Evolutionary conservation across 2,113 vertebrate genomes (phyloP), one percentile per base, ranked within the genome.

Genomic region (Fregetta grallaria): DNA sequence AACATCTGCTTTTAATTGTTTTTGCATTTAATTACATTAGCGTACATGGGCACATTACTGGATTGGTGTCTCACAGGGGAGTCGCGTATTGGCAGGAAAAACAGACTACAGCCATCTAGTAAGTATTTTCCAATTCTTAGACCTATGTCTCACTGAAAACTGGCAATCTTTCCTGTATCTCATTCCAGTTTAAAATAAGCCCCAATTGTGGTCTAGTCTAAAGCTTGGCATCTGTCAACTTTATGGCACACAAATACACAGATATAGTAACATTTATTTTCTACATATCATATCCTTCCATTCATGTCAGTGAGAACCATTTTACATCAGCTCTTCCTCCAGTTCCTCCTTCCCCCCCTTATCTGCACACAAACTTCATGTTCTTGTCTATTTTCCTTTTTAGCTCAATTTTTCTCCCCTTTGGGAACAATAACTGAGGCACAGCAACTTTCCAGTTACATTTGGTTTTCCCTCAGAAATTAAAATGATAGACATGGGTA

Each of bases 381-480:
- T 59, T 68, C 77, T 87, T 66, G 42, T 71, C 87, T 95, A 55
- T 90, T 92, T 96, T 67, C 55, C 49, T 10, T 50, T 84, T 82
- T 55, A 83, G 49, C 38, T 79, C 42, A 26, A 2, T 53, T 72
- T 88, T 81, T 84, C 45, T 49, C 23, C 77, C 92, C 96, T 94
- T 73, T 73, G 89, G 87, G 78, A 95, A 55, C 40, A 91, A 26
- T 74, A 88, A 90, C 47, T 3, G 17, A 71, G 61, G 45, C 50
- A 67, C 44, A 77, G 74, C 91, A 96, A 92, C 50, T 90, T 95
- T 86, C 86, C 94, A 97, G 81, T 70, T 88, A 32, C 58, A 50
- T 84, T 95, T 91, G 65, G 58, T 95, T 93, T 85, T 67, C 87
- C 47, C 66, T 94, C 80, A 85, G 91, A 97, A 96, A 91, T 82